phyloP scores from a whole-genome alignment of 2,113 vertebrate species.

The Diadophis punctatus region DNA sequence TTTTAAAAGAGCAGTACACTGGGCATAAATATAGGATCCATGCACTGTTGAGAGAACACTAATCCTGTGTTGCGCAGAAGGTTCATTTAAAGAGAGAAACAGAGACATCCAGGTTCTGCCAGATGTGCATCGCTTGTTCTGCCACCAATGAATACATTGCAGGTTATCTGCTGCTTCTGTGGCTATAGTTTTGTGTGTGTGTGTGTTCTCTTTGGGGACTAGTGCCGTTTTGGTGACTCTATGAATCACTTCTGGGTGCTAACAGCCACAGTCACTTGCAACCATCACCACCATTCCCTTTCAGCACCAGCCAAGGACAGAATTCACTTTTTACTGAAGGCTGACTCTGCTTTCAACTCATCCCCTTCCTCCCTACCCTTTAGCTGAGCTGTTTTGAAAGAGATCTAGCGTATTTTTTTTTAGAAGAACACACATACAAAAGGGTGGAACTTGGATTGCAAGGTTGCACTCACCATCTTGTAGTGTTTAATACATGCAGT shows the following conservation, averaged over 20 bases:
- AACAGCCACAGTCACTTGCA: not conserved
- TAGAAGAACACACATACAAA: not conserved
- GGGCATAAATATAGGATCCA: not conserved
- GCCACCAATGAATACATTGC: not conserved
- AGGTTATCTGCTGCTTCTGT: not conserved
- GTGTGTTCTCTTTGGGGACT: not conserved
- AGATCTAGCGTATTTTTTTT: not conserved
- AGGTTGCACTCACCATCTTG: not conserved
- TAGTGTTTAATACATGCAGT: not conserved
- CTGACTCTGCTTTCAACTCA: not conserved
- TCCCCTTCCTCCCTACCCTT: not conserved
- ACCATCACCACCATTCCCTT: not conserved
- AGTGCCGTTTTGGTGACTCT: not conserved
- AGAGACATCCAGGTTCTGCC: not conserved
- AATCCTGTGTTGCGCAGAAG: not conserved
- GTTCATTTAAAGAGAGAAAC: not conserved
- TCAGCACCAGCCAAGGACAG: not conserved
- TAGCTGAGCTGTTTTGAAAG: not conserved
- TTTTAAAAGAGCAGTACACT: not conserved
- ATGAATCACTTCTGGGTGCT: not conserved
- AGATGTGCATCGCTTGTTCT: not conserved
- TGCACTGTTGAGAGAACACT: not conserved
- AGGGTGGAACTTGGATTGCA: not conserved
- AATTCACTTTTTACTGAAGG: not conserved
- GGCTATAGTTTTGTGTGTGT: not conserved